Conservation (phyloP, 2,797 vertebrate genomes). For the Rhabdomys pumilio region DNA sequence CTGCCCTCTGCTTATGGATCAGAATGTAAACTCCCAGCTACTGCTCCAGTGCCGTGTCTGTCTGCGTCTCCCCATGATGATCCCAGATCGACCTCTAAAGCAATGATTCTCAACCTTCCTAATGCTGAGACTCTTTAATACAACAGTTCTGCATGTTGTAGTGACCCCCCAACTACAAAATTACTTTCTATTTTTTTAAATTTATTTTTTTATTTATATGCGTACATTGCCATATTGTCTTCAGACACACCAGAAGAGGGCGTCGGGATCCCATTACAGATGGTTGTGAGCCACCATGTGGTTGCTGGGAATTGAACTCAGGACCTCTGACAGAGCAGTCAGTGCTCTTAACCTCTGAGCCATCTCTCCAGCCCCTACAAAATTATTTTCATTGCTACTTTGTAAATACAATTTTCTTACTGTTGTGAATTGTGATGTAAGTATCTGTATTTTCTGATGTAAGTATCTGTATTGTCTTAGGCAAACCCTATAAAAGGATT, state of each 20-base stretch:
- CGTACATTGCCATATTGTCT: no score
- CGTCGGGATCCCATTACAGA: no score
- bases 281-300: no score
- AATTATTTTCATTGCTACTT: neutral
- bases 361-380: neutral
- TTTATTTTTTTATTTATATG: no score
- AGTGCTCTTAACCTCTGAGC: no score
- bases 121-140: neutral
- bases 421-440: neutral
- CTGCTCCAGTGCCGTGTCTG: neutral
- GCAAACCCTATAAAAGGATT: neutral
- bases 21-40: neutral
- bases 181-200: neutral
- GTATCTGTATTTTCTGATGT: neutral
- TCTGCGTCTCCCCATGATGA: neutral
- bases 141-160: neutral
- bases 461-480: neutral
- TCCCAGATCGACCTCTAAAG: neutral
- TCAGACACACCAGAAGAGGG: no score
- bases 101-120: neutral
- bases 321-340: no score
- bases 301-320: no score
- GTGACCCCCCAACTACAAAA: neutral
- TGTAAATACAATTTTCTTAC: neutral
- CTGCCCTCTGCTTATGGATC: neutral